Base-by-base conservation (phyloP, 2,888 invertebrate genomes). In the Drosophila acutilabella region DNA sequence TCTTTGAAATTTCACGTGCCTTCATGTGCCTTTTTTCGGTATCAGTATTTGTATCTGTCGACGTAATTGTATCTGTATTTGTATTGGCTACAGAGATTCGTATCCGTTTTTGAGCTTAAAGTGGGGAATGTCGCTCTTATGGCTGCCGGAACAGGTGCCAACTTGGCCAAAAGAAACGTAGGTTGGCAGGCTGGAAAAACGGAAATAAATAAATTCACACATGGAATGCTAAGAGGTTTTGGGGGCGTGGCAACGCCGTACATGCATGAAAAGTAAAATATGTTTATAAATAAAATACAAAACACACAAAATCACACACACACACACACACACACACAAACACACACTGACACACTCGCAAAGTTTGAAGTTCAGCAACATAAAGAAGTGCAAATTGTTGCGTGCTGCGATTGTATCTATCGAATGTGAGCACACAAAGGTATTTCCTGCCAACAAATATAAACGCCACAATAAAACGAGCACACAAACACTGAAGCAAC, bases 341-440 rank as follows among this genome's bases (percentile, higher is more conserved):
- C 38, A 59, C 30, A 51, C 30, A 30, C 30, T 7, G 14, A 54
- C 38, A 51, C 56, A 64, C 58, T 69, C n/a, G 42, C 23, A 58
- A 78, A 71, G 64, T 88, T 88, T 85, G 84, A 83, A 83, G 83
- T 87, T 86, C 73, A 70, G 64, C 69, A 70, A 67, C 78, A 87
- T 83, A 86, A 88, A 88, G 85, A 86, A 86, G 89, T 85, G 85
- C 84, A 88, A 85, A 85, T 85, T 85, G 85, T 88, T 85, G 85
- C 85, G 89, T 85, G 89, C 61, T 83, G 74, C 84, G 80, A 83
- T 88, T 87, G 77, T 88, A 84, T 83, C 83, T 83, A 88, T 83
- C 74, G 81, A 83, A 81, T 77, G 67, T 57, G 67, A 70, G 71
- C 76, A 71, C 69, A 84, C 79, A 83, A 81, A 86, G 83, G 87